These are phyloP conservation scores for Otolemur crassicaudatus DNA, from an alignment of 2,797 vertebrate species.

Conservation along the genomic window DNA sequence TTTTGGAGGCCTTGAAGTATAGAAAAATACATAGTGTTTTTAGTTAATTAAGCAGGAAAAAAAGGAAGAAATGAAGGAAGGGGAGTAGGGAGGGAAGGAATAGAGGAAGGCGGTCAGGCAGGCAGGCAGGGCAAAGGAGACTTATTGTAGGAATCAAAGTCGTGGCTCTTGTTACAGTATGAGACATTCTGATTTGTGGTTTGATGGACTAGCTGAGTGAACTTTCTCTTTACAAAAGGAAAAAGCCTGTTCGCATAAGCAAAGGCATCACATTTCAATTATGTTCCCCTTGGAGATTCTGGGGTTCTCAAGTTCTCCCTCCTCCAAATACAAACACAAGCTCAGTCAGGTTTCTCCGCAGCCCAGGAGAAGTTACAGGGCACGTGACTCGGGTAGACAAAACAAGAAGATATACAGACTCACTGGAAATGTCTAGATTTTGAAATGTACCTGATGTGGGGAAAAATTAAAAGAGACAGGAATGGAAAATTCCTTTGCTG, in stretches of 20 bases:
- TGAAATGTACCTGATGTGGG: constrained; percentile 90
- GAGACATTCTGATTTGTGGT: constrained; percentile 76
- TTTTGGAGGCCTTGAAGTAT: background rate
- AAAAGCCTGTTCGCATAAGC: constrained; percentile 80
- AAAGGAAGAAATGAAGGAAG: background rate
- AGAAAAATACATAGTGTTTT: background rate
- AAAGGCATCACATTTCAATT: constrained; percentile 72
- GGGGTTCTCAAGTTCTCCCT: constrained; percentile 84
- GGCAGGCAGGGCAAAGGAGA: background rate
- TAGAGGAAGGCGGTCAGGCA: background rate
- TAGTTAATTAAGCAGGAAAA: background rate
- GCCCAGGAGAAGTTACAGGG: constrained; percentile 79
- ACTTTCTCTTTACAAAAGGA: constrained; percentile 80
- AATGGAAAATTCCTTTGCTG: constrained; percentile 88
- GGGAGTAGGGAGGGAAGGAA: background rate
- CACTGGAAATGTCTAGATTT: constrained; percentile 86
- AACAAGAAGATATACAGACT: constrained; percentile 88
- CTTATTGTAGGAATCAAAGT: background rate
- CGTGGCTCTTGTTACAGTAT: background rate
- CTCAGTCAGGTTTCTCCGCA: constrained; percentile 71
- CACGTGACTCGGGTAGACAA: constrained; percentile 85
- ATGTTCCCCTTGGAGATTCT: constrained; percentile 78
- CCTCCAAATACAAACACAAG: constrained; percentile 79
- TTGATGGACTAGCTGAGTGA: constrained; percentile 57
- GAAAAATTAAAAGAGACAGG: constrained; percentile 85